Base-by-base conservation (phyloP, 2,797 vertebrate species). In the Adrianichthys oophorus region DNA sequence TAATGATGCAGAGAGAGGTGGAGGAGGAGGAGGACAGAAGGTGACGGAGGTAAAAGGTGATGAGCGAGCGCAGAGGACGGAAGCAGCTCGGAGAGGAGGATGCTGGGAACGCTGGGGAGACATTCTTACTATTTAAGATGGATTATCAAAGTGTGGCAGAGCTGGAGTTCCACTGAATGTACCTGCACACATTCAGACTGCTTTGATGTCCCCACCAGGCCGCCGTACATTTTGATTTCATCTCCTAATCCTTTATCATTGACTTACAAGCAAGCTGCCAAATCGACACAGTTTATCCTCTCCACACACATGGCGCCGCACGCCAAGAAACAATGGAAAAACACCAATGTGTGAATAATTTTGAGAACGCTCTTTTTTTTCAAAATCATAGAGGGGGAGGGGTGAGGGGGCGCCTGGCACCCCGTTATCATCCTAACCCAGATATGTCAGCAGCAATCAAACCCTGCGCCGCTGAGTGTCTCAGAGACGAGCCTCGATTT, bases 371-470 rank as follows among this genome's bases (percentile, higher is more conserved):
- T 5, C 65, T 24, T 57, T 58, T 15, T 51, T 62, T 51, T 8
- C 24, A 52, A 40, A 55, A 45, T 77, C 4, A 52, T 44, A 15
- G 41, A 55, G 19, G 29, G 23, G 43, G 48, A 42, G 56, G 53
- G 21, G 60, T 41, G 61, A 24, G 57, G 64, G 57, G 64, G 47
- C 32, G 49, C 69, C 52, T 60, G 74, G 78, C 67, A 81, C 74
- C 75, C 76, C 13, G 76, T 81, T 85, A 79, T 84, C 78, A 78
- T 74, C 56, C 75, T 83, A 88, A 87, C 86, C 88, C 84, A 90
- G 84, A 87, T 88, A 83, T 85, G 88, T 87, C 88, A 87, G 76
- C 49, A 26, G 56, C 66, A 44, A 83, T 88, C 85, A 84, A 80
- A 82, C 77, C 67, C 59, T 40, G 55, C 69, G 80, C 81, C 78